A percentile compares a stretch with the other conserved stretches of the same genome.
These are phyloP conservation scores for Turnix velox DNA, from an alignment of 2,113 vertebrate species.

Conservation along the genomic window DNA sequence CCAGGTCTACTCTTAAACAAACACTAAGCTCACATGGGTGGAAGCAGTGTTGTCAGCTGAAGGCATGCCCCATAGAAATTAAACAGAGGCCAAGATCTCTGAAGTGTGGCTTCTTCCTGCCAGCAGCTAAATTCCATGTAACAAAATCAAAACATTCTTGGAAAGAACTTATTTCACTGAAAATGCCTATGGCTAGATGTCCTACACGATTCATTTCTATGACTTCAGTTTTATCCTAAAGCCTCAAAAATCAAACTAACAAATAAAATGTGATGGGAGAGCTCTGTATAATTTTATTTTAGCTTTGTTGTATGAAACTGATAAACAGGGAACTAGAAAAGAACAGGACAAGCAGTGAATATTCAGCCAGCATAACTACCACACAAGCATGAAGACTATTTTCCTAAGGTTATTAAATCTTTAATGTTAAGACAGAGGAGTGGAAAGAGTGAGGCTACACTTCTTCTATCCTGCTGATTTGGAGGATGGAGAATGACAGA, in stretches of 20 bases:
- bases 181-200: conserved; percentile 29
- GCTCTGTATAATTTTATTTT: conserved; percentile 25
- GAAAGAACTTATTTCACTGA: conserved; percentile 25
- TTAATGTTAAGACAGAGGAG: background rate
- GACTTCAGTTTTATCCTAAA: conserved; percentile 29
- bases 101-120: conserved; percentile 20
- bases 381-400: background rate
- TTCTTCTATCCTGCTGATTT: background rate
- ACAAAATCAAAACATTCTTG: conserved; percentile 48
- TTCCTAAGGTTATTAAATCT: background rate
- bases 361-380: background rate
- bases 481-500: background rate
- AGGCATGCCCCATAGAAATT: conserved; percentile 24
- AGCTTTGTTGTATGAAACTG: background rate
- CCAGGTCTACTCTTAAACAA: background rate
- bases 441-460: background rate
- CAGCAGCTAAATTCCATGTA: conserved; percentile 40
- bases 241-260: conserved; percentile 14
- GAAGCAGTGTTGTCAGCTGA: background rate
- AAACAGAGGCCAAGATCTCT: background rate
- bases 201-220: conserved; percentile 32
- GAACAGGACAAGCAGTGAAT: background rate
- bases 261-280: conserved; percentile 21
- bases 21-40: background rate
- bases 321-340: background rate